phyloP scores from a whole-genome alignment of 2,888 invertebrate species.

The Pristionchus maxplancki region DNA sequence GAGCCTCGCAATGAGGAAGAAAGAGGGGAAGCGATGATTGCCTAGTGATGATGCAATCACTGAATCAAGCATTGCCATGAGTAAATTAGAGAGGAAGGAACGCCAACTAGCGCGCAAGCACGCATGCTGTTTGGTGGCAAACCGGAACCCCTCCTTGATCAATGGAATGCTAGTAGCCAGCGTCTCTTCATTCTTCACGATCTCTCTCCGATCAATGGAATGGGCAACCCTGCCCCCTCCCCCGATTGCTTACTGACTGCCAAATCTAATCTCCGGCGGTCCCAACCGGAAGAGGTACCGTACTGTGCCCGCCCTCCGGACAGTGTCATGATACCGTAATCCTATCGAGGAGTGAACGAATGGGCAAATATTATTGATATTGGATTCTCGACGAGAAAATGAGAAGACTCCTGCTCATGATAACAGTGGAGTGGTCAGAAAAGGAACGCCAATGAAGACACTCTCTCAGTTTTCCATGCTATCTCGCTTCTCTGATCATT shows the following conservation, averaged over 20 bases:
- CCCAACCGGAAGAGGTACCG: constrained; percentile 18
- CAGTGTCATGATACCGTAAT: not conserved
- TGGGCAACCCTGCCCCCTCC: not conserved
- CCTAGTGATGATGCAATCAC: no score
- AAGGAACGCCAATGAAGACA: not conserved
- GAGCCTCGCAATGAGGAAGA: no score
- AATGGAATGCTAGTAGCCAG: not conserved
- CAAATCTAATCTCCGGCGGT: not conserved
- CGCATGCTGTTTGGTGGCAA: constrained; percentile 26
- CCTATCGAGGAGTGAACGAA: not conserved
- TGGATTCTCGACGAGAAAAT: not conserved
- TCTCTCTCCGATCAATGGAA: not conserved
- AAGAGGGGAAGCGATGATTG: no score
- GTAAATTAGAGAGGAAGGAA: not conserved
- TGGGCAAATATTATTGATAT: not conserved
- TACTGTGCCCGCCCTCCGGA: not conserved
- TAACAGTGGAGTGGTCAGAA: not conserved
- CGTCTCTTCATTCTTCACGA: not conserved
- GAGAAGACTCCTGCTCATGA: constrained; percentile 14
- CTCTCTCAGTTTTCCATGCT: no score
- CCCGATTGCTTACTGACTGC: not conserved
- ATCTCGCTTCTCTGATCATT: no score
- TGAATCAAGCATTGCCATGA: no score
- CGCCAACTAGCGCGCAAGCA: not conserved
- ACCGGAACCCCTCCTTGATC: not conserved